Percentiles rank a stretch among this genome's conserved stretches.
Conservation (phyloP, 2,888 invertebrate species). For the Buathra laborator region DNA sequence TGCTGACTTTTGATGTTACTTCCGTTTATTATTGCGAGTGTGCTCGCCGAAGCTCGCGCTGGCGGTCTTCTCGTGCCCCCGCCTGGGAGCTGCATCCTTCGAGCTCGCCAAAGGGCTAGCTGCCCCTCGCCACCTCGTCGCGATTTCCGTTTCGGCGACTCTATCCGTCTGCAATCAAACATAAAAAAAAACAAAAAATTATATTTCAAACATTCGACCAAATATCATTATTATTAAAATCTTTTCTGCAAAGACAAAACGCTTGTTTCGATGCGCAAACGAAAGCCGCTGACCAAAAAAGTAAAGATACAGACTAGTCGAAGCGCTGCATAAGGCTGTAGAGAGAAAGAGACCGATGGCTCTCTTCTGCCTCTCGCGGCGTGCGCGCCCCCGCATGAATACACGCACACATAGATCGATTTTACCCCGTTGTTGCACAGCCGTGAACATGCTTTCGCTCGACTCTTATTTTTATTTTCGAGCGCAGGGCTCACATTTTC, state of each 20-base stretch:
- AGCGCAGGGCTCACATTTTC: slow-evolving; percentile 17
- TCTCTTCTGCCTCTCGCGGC: not conserved
- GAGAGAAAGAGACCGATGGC: not conserved
- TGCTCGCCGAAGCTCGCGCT: slow-evolving; percentile 81
- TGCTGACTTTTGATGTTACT: slow-evolving; percentile 76
- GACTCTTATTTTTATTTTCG: slow-evolving; percentile 26
- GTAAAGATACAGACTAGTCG: too few relatives aligned
- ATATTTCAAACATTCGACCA: too few relatives aligned
- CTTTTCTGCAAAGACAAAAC: too few relatives aligned
- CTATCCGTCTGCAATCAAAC: slow-evolving; percentile 75
- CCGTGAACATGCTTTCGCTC: not conserved
- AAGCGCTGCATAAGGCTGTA: not conserved
- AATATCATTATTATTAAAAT: too few relatives aligned
- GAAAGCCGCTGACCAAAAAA: too few relatives aligned
- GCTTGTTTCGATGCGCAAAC: too few relatives aligned
- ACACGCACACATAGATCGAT: slow-evolving; percentile 30
- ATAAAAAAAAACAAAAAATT: slow-evolving; percentile 40
- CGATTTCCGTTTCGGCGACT: slow-evolving; percentile 79
- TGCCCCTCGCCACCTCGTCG: slow-evolving; percentile 84
- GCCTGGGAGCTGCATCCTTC: slow-evolving; percentile 85
- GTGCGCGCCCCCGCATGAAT: not conserved
- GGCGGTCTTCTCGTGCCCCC: slow-evolving; percentile 84
- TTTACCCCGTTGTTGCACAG: not conserved
- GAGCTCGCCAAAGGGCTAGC: slow-evolving; percentile 84
- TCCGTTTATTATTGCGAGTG: slow-evolving; percentile 79